Conservation (phyloP, 2,797 vertebrate genomes). For the Bothrops alternatus region DNA sequence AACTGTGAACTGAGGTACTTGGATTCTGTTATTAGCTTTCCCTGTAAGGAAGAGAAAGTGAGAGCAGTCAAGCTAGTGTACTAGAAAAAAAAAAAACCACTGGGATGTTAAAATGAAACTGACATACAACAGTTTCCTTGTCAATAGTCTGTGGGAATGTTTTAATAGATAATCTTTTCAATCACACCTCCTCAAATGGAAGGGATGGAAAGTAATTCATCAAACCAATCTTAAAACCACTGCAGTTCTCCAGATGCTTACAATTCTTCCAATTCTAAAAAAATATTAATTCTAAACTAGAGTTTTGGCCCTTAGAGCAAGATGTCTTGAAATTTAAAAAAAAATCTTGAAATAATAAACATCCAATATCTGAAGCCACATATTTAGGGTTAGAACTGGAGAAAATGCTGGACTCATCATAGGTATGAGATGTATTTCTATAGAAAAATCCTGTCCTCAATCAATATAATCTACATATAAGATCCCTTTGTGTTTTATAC, state of each 20-base stretch:
- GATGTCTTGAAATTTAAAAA: not conserved
- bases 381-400: not conserved
- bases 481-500: not conserved
- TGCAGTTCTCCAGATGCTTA: not conserved
- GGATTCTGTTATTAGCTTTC: not conserved
- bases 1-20: not conserved
- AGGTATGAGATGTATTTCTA: not conserved
- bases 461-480: not conserved
- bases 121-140: not conserved
- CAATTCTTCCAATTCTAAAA: not conserved
- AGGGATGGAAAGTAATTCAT: not conserved
- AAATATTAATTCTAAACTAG: not conserved
- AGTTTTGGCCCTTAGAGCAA: not conserved
- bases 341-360: not conserved
- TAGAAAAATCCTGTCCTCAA: not conserved
- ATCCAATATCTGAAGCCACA: not conserved
- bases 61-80: not conserved
- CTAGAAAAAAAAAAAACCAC: not conserved
- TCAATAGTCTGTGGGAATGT: not conserved
- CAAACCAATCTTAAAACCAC: not conserved
- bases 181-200: not conserved
- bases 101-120: not conserved
- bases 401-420: not conserved
- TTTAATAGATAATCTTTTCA: not conserved
- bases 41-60: not conserved